Base-by-base conservation (phyloP, 2,113 vertebrate genomes). In the Eublepharis macularius region DNA sequence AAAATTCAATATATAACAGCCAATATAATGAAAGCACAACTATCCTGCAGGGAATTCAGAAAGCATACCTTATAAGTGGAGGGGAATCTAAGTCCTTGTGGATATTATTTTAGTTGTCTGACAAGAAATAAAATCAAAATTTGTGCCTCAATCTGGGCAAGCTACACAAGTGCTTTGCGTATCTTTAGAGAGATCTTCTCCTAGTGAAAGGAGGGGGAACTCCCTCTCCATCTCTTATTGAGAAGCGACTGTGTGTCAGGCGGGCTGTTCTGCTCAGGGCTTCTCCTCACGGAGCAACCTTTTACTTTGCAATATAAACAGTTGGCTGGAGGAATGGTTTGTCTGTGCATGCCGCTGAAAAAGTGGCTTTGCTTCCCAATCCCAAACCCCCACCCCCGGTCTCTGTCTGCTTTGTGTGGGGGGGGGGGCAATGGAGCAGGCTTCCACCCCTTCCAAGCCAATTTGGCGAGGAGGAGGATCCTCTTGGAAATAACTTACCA, bases 401-500 rank as follows among this genome's bases (percentile, higher is more conserved):
- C n/a, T n/a, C n/a, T n/a, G n/a, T n/a, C 16, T 6, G 17, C n/a
- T n/a, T n/a, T n/a, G n/a, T n/a, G n/a, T n/a, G n/a, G 17, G 16
- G 54, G 24, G 13, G 68, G 54, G 57, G 85, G 75, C 49, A 86
- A 86, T 36, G 91, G 91, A 88, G 83, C 92, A 91, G 91, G 91
- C 93, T 93, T 76, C 70, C 73, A 68, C 76, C 54, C 49, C 21
- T 45, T 16, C 57, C 39, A 10, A 74, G 79, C 90, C 83, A 32
- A 29, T 17, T 69, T 3, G 86, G 86, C 19, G 90, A 90, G 92
- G 93, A n/a, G n/a, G n/a, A 93, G 94, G 93, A 92, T 77, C 77
- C 77, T 76, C 79, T 74, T 88, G 82, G 91, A 93, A 94, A 93
- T 92, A 85, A 94, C 91, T 92, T 91, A 84, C 91, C 74, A 73